Evolutionary conservation across 2,797 vertebrate species (phyloP).

Genomic region (Megalops cyprinoides): DNA sequence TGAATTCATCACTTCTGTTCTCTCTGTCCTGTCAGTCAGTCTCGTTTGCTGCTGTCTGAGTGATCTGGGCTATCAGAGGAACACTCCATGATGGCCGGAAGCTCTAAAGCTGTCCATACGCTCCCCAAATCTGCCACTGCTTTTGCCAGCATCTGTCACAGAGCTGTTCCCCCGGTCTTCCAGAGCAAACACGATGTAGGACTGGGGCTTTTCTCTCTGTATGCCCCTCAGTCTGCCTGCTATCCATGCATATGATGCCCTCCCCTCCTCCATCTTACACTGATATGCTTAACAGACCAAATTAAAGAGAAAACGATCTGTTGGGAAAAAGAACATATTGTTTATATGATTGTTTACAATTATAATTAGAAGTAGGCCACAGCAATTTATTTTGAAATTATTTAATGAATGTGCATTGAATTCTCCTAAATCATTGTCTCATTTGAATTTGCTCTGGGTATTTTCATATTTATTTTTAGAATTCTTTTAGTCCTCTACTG

Average conservation of each 20-base stretch:
- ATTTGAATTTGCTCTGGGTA: background rate
- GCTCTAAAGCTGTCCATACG: slow-evolving; percentile 47
- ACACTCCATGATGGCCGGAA: slow-evolving; percentile 52
- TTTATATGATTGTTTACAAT: background rate
- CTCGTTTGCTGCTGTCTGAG: too few relatives aligned
- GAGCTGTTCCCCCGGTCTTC: slow-evolving; percentile 41
- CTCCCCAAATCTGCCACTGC: slow-evolving; percentile 55
- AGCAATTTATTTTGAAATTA: background rate
- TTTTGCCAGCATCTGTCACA: slow-evolving; percentile 60
- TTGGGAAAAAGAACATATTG: background rate
- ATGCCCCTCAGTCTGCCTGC: background rate
- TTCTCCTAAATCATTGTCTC: background rate
- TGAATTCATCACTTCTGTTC: background rate
- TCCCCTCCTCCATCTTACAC: background rate
- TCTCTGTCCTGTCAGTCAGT: too few relatives aligned
- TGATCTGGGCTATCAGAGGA: too few relatives aligned
- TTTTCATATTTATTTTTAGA: background rate
- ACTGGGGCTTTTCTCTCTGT: too few relatives aligned
- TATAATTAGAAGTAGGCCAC: background rate
- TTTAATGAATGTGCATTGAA: background rate
- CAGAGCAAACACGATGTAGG: slow-evolving; percentile 51
- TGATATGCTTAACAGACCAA: background rate
- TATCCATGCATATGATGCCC: background rate
- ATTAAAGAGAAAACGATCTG: background rate
- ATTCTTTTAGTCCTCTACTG: background rate